These are phyloP conservation scores for Agrotis clavis DNA, from an alignment of 2,888 invertebrate genomes.

Conservation along the genomic window DNA sequence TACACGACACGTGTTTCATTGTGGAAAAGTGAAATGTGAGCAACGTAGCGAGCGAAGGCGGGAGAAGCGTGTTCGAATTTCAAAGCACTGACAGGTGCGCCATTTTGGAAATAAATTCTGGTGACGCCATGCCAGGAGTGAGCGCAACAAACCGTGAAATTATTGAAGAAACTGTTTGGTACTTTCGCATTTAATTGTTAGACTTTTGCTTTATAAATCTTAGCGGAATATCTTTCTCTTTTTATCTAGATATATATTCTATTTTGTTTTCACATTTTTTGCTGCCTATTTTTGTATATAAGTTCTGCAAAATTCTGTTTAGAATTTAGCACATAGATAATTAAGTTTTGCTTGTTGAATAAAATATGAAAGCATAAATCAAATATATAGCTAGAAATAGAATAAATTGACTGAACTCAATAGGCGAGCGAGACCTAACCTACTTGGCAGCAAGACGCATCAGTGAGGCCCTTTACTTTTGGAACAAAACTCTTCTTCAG, in stretches of 20 bases:
- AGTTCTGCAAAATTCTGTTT: not conserved
- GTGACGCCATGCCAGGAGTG: conserved; percentile 30
- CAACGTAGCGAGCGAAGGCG: conserved; percentile 21
- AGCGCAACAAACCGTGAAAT: conserved; percentile 48
- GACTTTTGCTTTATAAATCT: conserved; percentile 25
- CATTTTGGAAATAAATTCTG: conserved; percentile 59
- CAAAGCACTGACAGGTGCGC: conserved; percentile 52
- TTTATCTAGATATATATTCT: conserved; percentile 5
- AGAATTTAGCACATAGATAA: not conserved
- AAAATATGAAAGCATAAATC: not conserved
- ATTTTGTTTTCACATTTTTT: not conserved
- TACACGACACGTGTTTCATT: conserved; percentile 25
- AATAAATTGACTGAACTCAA: not conserved
- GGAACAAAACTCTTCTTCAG: too few species aligned
- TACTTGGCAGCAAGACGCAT: too few species aligned
- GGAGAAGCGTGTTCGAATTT: conserved; percentile 42
- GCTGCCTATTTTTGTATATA: not conserved
- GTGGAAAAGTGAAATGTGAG: conserved; percentile 40
- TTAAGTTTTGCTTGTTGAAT: not conserved
- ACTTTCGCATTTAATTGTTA: conserved; percentile 27
- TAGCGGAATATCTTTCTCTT: conserved; percentile 11
- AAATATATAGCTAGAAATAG: not conserved
- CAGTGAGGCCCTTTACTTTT: too few species aligned
- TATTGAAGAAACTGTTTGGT: conserved; percentile 40
- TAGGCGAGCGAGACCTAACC: not conserved